phyloP scores from a whole-genome alignment of 2,797 vertebrate species.

The Tachyglossus aculeatus region DNA sequence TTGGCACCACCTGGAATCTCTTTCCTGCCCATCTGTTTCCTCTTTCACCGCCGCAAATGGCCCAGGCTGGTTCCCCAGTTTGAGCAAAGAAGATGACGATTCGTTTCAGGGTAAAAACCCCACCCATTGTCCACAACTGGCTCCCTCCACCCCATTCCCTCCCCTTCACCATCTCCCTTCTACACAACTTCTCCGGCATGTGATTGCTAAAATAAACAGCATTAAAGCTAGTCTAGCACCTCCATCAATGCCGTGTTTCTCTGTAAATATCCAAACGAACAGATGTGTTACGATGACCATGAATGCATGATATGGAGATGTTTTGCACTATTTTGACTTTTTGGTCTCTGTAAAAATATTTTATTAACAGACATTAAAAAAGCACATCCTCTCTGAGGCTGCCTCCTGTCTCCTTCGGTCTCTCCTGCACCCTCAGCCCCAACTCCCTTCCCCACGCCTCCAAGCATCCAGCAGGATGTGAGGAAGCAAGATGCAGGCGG shows the following conservation, averaged over 20 bases:
- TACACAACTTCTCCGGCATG: conserved; percentile 64
- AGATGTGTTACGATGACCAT: conserved; percentile 50
- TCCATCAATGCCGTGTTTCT: conserved; percentile 51
- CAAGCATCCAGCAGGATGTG: too few relatives aligned
- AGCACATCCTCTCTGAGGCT: conserved; percentile 34
- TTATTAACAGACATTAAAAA: conserved; percentile 80
- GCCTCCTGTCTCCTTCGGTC: not conserved
- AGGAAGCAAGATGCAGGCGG: too few relatives aligned
- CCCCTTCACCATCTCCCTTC: not conserved
- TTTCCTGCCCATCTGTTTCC: too few relatives aligned
- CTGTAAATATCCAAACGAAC: conserved; percentile 60
- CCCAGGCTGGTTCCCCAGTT: too few relatives aligned
- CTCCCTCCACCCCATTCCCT: not conserved
- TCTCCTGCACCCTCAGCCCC: too few relatives aligned
- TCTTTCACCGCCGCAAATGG: too few relatives aligned
- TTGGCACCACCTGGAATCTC: too few relatives aligned
- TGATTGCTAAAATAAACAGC: conserved; percentile 52
- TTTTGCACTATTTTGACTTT: conserved; percentile 82
- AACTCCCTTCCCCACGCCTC: too few relatives aligned
- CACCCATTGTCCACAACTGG: too few relatives aligned
- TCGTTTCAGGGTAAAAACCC: too few relatives aligned
- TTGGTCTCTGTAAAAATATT: conserved; percentile 84
- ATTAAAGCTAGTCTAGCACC: conserved; percentile 41
- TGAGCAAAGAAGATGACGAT: too few relatives aligned
- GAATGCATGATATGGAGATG: conserved; percentile 80